Evolutionary conservation across 2,797 vertebrate genomes (phyloP).

Genomic region (Anas bernieri): DNA sequence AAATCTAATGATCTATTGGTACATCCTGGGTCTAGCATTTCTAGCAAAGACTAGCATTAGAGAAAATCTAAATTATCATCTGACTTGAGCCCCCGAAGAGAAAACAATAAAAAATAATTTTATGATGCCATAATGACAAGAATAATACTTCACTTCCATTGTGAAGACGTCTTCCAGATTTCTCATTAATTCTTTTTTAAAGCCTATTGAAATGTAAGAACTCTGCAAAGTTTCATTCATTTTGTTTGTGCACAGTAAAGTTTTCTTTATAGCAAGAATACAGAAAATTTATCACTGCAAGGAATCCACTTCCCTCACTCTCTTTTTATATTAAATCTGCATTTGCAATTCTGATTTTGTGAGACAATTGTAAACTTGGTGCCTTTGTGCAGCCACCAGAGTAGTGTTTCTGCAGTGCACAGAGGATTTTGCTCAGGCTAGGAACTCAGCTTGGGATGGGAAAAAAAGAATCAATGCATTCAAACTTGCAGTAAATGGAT

Average conservation of each 20-base stretch:
- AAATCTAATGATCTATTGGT: conserved; percentile 44
- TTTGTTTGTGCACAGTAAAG: conserved; percentile 1
- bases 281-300: background rate
- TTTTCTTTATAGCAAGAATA: conserved; percentile 2
- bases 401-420: background rate
- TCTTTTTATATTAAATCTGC: background rate
- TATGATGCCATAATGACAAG: conserved; percentile 51
- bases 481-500: background rate
- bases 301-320: background rate
- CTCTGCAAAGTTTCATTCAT: conserved; percentile 11
- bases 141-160: conserved; percentile 42
- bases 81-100: conserved; percentile 35
- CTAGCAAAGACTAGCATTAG: background rate
- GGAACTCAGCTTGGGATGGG: background rate
- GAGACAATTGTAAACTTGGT: background rate
- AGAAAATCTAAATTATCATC: conserved; percentile 63
- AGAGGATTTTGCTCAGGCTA: background rate
- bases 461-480: background rate
- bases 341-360: background rate
- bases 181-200: conserved; percentile 45
- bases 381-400: background rate
- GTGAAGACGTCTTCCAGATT: conserved; percentile 29
- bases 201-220: conserved; percentile 12
- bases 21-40: background rate
- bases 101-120: conserved; percentile 67